Base-by-base conservation (phyloP, 2,113 vertebrate genomes). In the Hippocampus comes region DNA sequence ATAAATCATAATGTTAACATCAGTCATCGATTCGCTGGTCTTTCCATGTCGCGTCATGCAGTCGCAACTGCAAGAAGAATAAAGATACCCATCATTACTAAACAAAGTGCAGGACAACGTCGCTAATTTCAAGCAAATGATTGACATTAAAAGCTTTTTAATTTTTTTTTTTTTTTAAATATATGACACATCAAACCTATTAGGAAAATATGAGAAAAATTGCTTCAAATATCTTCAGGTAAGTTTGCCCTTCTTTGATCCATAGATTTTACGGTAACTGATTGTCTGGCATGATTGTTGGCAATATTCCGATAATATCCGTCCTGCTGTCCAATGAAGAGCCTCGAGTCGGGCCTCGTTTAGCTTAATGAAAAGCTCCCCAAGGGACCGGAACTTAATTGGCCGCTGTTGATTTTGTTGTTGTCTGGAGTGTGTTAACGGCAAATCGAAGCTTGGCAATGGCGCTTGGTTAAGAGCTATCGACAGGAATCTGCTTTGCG, bases 391-490 rank as follows among this genome's bases (percentile, higher is more conserved):
- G 30, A 53, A 74, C 77, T 82, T 87, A 88, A 90, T 87, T 87
- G 86, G 75, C 73, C 72, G 60, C 72, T 80, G 85, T 85, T 86
- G 86, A 90, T 90, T 89, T 87, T 73, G 74, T 64, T 42, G 42
- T 78, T 73, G 75, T 86, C 85, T 67, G 76, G 74, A 86, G 78
- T 74, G 68, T 68, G 74, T 82, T 78, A 84, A 84, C 85, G 84
- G 84, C 77, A 89, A 89, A 90, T 89, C 86, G 78, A 88, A 89
- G 20, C 34, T 78, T 79, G 53, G 68, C 74, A 77, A 81, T 83
- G 85, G 78, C 89, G 89, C 70, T 88, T 88, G 71, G 85, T 88
- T 90, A 88, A 72, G 71, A 87, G 67, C 70, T 85, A 84, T 89
- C 85, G 78, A 88, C 87, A 82, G 79, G 61, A 71, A 84, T 82